Evolutionary conservation across 1,140 invertebrate species (phyloP), one percentile per base, ranked within the genome.

Genomic region (Caenorhabditis brenneri): DNA sequence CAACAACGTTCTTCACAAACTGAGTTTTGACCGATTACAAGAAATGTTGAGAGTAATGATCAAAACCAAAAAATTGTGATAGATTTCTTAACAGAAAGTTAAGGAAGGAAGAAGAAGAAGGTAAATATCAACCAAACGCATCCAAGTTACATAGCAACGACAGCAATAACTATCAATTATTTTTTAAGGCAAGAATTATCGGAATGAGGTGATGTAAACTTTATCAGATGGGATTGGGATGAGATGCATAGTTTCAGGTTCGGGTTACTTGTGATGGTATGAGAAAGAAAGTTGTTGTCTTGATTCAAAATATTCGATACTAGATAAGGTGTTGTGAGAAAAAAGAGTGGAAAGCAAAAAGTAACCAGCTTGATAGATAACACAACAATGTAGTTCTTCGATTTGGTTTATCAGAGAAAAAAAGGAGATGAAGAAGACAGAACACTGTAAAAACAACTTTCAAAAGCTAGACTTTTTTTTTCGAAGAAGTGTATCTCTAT

Each of bases 1-100:
- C 48, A 80, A n/a, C n/a, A 80, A n/a, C 16, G 51, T 51, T 80
- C 48, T 48, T 46, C 9, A 48, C 79, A 51, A 80, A 33, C 12
- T 33, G 79, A 80, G 46, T 80, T 51, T 51, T 80, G 46, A 51
- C 48, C 27, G 31, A 55, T 51, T 53, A 55, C 19, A 36, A 36
- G 48, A 80, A n/a, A 55, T 22, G 5, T 6, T 22, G 33, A 80
- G 29, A 31, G 29, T 22, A 79, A 79, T 22, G 74, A 79, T 12
- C 22, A 27, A 3, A 19, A 80, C 7, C 22, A 10, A 42, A 42
- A 16, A 42, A 39, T 2, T 10, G 10, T 51, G 22, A 29, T 24
- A 29, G n/a, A n/a, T n/a, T 39, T 39, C 12, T 5, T 19, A 2
- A 6, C 4, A 48, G 15, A 51, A 55, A 31, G 9, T 48, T 9